Conservation (phyloP, 2,888 invertebrate genomes). For the Chelonus formosanus region DNA sequence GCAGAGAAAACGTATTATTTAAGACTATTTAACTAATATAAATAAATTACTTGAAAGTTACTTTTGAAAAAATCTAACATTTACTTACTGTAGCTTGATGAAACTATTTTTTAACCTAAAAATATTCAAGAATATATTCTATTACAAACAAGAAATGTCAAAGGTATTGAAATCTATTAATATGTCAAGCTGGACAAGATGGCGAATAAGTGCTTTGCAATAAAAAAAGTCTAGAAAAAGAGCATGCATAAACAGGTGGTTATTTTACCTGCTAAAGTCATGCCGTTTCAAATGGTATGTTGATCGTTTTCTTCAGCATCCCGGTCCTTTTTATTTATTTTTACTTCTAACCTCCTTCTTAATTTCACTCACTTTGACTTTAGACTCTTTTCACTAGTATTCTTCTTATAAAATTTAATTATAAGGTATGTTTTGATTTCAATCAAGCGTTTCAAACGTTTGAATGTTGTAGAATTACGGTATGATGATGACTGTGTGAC, state of each 20-base stretch:
- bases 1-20: conserved; percentile 34
- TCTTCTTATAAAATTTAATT: too few species aligned
- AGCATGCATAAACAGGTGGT: conserved; percentile 10
- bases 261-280: conserved; percentile 61
- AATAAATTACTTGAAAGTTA: neutral
- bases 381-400: too few species aligned
- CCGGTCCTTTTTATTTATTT: conserved; percentile 28
- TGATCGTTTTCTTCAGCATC: conserved; percentile 51
- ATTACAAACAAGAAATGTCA: too few species aligned
- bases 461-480: conserved; percentile 5
- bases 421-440: too few species aligned
- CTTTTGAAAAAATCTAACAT: neutral
- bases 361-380: conserved; percentile 11
- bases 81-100: neutral
- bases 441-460: neutral
- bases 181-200: neutral
- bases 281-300: conserved; percentile 51
- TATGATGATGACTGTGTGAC: neutral
- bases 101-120: neutral
- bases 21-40: conserved; percentile 11
- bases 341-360: conserved; percentile 7
- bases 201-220: neutral
- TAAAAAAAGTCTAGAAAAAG: neutral
- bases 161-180: too few species aligned
- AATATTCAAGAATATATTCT: too few species aligned